A percentile compares a stretch with the other conserved stretches of the same genome.
Conservation (phyloP, 2,113 vertebrate genomes). For the Todiramphus chloris region DNA sequence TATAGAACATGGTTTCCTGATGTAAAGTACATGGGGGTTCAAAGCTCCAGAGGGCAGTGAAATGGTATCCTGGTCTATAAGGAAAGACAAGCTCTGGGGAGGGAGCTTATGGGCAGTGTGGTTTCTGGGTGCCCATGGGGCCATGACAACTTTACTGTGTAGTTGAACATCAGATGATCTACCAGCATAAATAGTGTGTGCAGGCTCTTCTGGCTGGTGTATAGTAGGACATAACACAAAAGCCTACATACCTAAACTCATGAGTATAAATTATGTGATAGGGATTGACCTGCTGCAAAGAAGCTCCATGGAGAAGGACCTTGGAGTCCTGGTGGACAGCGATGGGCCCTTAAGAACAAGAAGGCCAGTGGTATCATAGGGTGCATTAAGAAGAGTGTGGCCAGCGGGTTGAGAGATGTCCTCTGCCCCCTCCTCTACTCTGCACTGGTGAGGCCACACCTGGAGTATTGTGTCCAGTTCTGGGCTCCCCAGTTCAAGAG, state of each 20-base stretch:
- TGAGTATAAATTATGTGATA: not conserved
- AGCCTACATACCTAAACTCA: not conserved
- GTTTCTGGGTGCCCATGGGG: not conserved
- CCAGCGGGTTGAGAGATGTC: too few relatives aligned
- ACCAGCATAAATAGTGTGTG: not conserved
- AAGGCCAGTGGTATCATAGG: too few relatives aligned
- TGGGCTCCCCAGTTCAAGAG: too few relatives aligned
- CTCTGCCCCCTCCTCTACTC: too few relatives aligned
- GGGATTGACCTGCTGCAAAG: too few relatives aligned
- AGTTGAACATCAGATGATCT: not conserved
- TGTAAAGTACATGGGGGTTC: not conserved
- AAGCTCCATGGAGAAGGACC: too few relatives aligned
- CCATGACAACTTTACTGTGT: not conserved
- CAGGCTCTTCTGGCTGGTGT: not conserved
- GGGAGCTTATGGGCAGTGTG: not conserved
- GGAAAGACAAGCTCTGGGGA: not conserved
- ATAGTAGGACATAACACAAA: not conserved
- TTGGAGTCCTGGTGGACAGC: too few relatives aligned
- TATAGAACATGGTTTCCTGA: not conserved
- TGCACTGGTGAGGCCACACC: too few relatives aligned
- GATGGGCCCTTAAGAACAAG: too few relatives aligned
- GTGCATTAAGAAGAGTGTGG: too few relatives aligned
- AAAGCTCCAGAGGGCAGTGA: rapidly evolving
- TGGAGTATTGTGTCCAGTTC: too few relatives aligned
- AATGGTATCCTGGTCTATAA: not conserved